Conservation (phyloP, 2,113 vertebrate species). For the Hippocampus guttulatus region DNA sequence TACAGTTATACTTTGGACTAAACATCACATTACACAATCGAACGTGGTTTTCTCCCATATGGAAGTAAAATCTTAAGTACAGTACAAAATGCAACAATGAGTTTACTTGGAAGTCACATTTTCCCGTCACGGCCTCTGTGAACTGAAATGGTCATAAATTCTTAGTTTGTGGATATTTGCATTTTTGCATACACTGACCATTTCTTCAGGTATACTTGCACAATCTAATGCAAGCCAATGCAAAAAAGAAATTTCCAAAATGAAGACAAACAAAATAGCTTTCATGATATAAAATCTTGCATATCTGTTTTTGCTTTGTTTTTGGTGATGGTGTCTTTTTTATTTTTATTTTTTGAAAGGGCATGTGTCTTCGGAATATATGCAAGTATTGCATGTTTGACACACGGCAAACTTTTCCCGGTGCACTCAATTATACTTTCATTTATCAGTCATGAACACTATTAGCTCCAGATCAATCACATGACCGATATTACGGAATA, state of each 20-base stretch:
- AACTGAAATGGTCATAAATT: neutral
- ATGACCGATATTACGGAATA: conserved; percentile 22
- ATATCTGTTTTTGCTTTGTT: too few relatives aligned
- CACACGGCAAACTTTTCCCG: neutral
- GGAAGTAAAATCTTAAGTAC: neutral
- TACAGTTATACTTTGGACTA: neutral
- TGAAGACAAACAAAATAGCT: neutral
- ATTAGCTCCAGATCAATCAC: conserved; percentile 10
- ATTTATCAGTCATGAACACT: neutral
- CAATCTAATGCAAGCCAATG: neutral
- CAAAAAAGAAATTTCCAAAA: too few relatives aligned
- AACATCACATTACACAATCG: neutral
- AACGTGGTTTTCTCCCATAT: neutral
- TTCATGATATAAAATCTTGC: neutral
- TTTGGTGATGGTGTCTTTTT: neutral
- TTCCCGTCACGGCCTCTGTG: neutral
- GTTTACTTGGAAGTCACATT: neutral
- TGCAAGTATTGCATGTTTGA: neutral
- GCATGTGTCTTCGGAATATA: neutral
- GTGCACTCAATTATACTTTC: neutral
- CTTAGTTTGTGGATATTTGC: neutral
- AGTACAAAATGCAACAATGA: neutral
- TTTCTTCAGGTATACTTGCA: neutral
- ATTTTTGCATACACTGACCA: neutral
- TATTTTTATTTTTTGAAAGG: neutral